Evolutionary conservation across 2,797 vertebrate species (phyloP), one percentile per base, ranked within the genome.

Genomic region (Gallinago solitaria): DNA sequence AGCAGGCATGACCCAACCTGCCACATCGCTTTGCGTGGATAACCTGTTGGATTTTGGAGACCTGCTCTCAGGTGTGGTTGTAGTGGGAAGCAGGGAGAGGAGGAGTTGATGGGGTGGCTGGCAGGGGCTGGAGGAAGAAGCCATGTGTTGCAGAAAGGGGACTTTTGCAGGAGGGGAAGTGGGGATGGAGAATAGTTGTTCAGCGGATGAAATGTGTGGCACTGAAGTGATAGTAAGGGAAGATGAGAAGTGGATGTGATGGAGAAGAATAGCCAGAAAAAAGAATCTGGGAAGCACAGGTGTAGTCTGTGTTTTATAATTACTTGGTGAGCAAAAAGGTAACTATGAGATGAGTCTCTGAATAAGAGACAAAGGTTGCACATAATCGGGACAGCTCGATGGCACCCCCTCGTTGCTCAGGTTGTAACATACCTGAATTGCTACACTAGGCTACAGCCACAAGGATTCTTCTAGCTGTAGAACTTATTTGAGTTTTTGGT

Each of bases 1-100:
- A 64, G 65, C 2, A 1, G 50, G 13, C 25, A 16, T 9, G 7
- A 45, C 23, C 50, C 1, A 5, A 56, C 33, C 50, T 89, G 33
- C 27, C 2, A 0, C 1, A 0, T 87, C 2, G 1, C 56, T 21
- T 82, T 4, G 3, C 3, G 0, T 27, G 35, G 16, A 12, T 80
- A 69, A 32, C 35, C 78, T 70, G 7, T 11, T 80, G 30, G 6
- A 3, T 65, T 86, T 47, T 39, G 53, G 12, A 11, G 18, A 47
- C 23, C 51, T 9, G 2, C n/a, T 79, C 20, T 3, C 20, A 11
- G 11, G 23, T 75, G 30, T 0, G 12, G 35, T 47, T 3, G 19
- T 54, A 65, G 37, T 2, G 16, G 18, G 13, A 75, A 41, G 12
- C 11, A 25, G 12, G 43, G 51, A 61, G 8, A 19, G 68, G 35